A percentile compares a stretch with the other conserved stretches of the same genome.
Conservation (phyloP, 1,140 invertebrate genomes). For the Drosophila tropicalis region DNA sequence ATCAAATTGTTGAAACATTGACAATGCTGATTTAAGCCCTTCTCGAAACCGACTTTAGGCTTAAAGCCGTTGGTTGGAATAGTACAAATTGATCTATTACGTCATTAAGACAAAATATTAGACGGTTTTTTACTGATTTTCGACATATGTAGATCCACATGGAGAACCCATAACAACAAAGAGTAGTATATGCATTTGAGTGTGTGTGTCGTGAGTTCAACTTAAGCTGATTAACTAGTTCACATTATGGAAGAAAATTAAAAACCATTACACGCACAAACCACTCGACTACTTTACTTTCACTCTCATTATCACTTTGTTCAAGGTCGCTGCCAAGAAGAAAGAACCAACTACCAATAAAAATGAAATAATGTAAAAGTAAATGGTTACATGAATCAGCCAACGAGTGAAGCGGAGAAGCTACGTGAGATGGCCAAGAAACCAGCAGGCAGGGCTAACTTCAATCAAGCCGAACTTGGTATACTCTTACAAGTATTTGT, state of each 20-base stretch:
- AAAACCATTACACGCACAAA: constrained; percentile 51
- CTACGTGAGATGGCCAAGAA: constrained; percentile 47
- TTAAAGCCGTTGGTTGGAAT: too few species aligned
- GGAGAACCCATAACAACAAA: too few species aligned
- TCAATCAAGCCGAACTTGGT: too few species aligned
- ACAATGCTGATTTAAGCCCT: too few species aligned
- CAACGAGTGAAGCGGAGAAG: constrained; percentile 45
- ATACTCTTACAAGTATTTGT: too few species aligned
- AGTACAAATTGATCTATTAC: too few species aligned
- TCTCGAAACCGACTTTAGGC: too few species aligned
- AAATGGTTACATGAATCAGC: constrained; percentile 41
- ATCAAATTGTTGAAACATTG: too few species aligned
- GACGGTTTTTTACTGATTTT: too few species aligned
- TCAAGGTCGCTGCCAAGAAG: constrained; percentile 53
- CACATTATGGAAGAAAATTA: constrained; percentile 31
- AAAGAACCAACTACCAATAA: constrained; percentile 55
- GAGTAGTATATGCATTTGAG: too few species aligned
- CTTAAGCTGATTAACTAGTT: neutral
- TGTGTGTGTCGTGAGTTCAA: neutral
- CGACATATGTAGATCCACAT: too few species aligned
- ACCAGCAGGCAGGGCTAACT: neutral
- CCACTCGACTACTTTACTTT: constrained; percentile 45
- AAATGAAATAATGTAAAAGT: constrained; percentile 53
- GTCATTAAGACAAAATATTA: too few species aligned
- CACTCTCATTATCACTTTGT: constrained; percentile 35